Evolutionary conservation across 2,888 invertebrate species (phyloP), one percentile per base, ranked within the genome.

Genomic region (Prosopocoilus inquinatus): DNA sequence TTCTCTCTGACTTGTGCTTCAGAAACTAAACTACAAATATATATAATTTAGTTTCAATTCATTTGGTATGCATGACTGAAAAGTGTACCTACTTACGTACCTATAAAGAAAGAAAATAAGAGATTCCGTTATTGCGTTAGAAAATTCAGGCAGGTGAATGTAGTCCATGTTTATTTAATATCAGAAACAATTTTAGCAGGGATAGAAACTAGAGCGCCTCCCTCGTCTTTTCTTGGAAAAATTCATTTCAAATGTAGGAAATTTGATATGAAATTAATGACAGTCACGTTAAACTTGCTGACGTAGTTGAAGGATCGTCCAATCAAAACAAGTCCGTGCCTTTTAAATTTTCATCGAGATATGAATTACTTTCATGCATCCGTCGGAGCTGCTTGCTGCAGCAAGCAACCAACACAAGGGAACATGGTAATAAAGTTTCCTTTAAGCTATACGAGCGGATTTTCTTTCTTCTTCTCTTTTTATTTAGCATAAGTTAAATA

Each of bases 281-380:
- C 20, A 28, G 20, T 28, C 20, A 28, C 20, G 41, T 41, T 13
- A 41, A 41, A 41, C 9, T 15, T 15, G 12, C 9, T n/a, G 41
- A n/a, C 41, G 41, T 13, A 15, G 41, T 41, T 41, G 41, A 41
- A 41, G 16, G 12, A 41, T 41, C 16, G 41, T 41, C 41, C 41
- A 41, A 41, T 41, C 41, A 41, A 16, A 16, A 15, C 16, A 15
- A 9, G 41, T 16, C 41, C 16, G 15, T 41, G 16, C 41, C 13
- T 41, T 41, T 41, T 41, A 41, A 41, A 41, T 41, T 41, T 41
- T 41, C 41, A 41, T 41, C 41, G n/a, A 15, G 41, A 13, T 41
- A 41, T 41, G 41, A 41, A 41, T 41, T 41, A 41, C 16, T 41
- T 41, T 41, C 41, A 9, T 41, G 16, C 41, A 41, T 41, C 41